Evolutionary conservation across 2,888 invertebrate species (phyloP), one percentile per base, ranked within the genome.

Genomic region (Meiosimyza platycephala): DNA sequence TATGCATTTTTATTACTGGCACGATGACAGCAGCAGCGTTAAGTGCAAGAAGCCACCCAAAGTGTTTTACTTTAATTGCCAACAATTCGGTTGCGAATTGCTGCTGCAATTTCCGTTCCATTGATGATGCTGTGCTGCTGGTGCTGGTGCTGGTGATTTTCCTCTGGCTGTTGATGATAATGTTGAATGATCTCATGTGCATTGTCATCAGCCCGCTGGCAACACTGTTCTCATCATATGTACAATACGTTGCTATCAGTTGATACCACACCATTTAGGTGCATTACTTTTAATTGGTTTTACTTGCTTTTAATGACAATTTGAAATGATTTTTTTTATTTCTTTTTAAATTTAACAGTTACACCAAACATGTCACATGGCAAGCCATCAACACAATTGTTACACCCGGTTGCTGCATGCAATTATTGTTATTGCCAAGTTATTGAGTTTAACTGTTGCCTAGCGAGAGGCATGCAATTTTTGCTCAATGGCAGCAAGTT

Each of bases 201-300:
- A 60, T 28, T 28, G 22, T 18, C 22, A 59, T 13, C 13, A 13
- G 33, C 60, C 16, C 50, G 18, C 18, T 64, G 18, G 47, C 47
- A 18, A 64, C 40, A 22, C 47, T 48, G 22, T 63, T 18, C 1
- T 7, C n/a, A 22, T 22, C 22, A 22, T 22, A n/a, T n/a, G 7
- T 5, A 40, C 40, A 9, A 40, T 40, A 40, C 9, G 40, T 9
- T 40, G 40, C 40, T 40, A 40, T 40, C 9, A 40, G 40, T 7
- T 40, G 40, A 40, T 40, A 6, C 64, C 18, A 50, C 13, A 28
- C n/a, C 57, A 57, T 13, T 18, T 18, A 3, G 33, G n/a, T 18
- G 64, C 50, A 64, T 64, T 64, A 64, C 64, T 47, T 64, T 64
- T 64, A 64, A 64, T 64, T 64, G 64, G 64, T 50, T 50, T 47